Evolutionary conservation across 92 coral and sea anemone genomes (phyloP), one percentile per base, ranked within the genome.

Genomic region (Heteractis magnifica): DNA sequence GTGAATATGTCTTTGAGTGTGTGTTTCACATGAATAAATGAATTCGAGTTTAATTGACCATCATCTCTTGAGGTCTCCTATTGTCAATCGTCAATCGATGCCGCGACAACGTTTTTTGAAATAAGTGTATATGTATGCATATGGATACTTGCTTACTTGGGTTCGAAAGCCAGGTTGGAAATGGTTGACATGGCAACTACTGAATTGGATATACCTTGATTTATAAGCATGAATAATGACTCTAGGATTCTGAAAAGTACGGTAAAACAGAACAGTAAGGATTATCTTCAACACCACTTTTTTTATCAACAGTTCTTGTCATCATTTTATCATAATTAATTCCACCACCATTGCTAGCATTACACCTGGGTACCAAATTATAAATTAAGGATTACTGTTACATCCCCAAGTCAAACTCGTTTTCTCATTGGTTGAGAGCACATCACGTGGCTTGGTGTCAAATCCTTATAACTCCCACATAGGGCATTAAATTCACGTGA

Each of bases 171-270:
- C 44, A 95, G 79, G 79, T 95, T 91, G 78, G 94, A 91, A 48
- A 95, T 90, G 71, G 94, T 91, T 56, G 95, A 88, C 98, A 95
- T 93, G 75, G 94, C 98, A 85, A 93, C 86, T 59, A 88, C 92
- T 52, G 98, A 88, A 71, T 84, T 90, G 71, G 72, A 85, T 60
- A 92, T 85, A 65, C 94, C 90, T 65, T 87, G 82, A 51, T 87
- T 88, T 48, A 88, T 89, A 73, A 92, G 89, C 56, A 85, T 82
- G 50, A 92, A 81, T 41, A 94, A 77, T 16, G 92, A 87, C 72
- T 92, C 93, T 52, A 93, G 78, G 49, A 92, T 88, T 81, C 98
- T 94, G 78, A 51, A 3, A 81, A 21, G 15, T 13, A 78, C 12
- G 7, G 59, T 34, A 52, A 49, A 6, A 62, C 0, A 1, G 7